These are phyloP conservation scores for Zootermopsis nevadensis DNA, from an alignment of 2,888 invertebrate species.

Conservation along the genomic window DNA sequence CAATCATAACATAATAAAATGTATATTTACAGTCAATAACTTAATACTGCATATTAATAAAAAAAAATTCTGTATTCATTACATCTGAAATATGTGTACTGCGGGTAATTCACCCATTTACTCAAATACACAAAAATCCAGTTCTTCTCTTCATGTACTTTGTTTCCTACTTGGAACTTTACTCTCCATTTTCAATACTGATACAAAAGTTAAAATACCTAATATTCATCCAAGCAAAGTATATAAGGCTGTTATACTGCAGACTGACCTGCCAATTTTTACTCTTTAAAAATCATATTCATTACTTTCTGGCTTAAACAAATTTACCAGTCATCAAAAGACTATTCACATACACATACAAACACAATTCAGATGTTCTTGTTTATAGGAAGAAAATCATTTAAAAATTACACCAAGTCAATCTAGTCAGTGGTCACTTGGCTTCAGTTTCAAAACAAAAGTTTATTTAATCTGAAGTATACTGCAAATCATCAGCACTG, in stretches of 20 bases:
- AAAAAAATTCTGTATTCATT: not conserved
- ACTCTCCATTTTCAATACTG: not conserved
- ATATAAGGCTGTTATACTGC: not conserved
- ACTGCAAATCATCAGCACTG: not conserved
- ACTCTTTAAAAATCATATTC: not conserved
- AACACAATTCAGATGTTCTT: not conserved
- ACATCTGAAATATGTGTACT: not conserved
- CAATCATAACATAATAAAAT: not conserved
- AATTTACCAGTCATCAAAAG: not conserved
- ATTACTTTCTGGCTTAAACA: not conserved
- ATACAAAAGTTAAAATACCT: not conserved
- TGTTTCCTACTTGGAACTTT: not conserved
- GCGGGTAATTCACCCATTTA: not conserved
- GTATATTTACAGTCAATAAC: not conserved
- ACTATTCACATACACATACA: not conserved
- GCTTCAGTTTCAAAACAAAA: not conserved
- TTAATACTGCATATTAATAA: not conserved
- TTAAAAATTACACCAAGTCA: not conserved
- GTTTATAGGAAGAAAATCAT: not conserved
- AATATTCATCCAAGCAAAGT: not conserved
- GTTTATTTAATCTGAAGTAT: not conserved
- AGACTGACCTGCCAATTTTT: not conserved
- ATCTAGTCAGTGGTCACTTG: not conserved
- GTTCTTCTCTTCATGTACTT: not conserved
- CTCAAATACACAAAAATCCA: not conserved